Evolutionary conservation across 2,797 vertebrate species (phyloP), one percentile per base, ranked within the genome.

Genomic region (Tokudaia muenninki): DNA sequence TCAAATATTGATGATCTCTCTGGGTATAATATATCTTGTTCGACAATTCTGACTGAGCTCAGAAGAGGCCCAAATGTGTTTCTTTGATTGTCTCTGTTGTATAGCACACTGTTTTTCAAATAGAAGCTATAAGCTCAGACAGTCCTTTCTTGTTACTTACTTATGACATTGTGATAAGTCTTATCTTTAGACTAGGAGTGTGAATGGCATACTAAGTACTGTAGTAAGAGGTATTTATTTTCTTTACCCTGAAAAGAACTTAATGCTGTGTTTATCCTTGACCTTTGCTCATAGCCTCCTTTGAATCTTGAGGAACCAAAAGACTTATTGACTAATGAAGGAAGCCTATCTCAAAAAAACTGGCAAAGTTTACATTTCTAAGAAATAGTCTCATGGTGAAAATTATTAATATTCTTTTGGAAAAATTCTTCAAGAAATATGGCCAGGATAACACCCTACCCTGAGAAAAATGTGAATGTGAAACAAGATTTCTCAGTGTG

Each of bases 221-320:
- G 80, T 31, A 29, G 9, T 2, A 24, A 31, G 17, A 78, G 65
- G 34, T 70, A 4, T 90, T 96, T 74, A 41, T 80, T 84, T 87
- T 37, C 47, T 87, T 93, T 86, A 44, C 88, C 4, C 47, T 78
- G 61, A 93, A 96, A 96, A 14, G 89, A 94, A 91, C 4, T 59
- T 24, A 63, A 75, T 74, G 50, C 12, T 75, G 24, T 77, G 37
- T 63, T 92, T 59, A 82, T 44, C 87, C 55, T 88, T 86, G 92
- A 72, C 63, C 47, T 70, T 1, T 74, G 12, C 29, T 80, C 31
- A 24, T 16, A 8, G 4, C 17, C 16, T 94, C 17, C 9, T 94
- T 9, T 8, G 55, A 91, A 83, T 26, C 70, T 81, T 94, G 37
- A 34, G 1, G 1, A 82, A 19, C 22, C 34, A 47, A 67, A 89